Percentiles rank a stretch among this genome's conserved stretches.
Conservation (phyloP, 2,113 vertebrate genomes). For the Gambusia affinis region DNA sequence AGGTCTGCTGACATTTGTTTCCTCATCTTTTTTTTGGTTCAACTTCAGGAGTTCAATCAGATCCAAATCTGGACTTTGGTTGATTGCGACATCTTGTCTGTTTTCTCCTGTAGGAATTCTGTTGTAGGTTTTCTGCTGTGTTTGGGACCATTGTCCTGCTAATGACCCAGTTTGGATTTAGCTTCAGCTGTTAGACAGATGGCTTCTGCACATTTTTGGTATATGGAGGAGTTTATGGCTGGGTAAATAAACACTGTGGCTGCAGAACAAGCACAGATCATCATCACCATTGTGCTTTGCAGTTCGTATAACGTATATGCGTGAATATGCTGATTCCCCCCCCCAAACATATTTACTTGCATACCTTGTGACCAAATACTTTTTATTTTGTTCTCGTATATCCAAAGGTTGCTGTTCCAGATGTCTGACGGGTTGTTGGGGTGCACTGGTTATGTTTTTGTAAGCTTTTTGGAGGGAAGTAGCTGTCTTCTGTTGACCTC, state of each 20-base stretch:
- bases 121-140: background rate
- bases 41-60: background rate
- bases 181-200: background rate
- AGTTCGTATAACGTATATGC: background rate
- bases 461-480: background rate
- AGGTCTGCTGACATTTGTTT: background rate
- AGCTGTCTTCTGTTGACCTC: background rate
- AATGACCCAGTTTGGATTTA: background rate
- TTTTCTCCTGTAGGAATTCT: background rate
- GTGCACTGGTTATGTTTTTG: background rate
- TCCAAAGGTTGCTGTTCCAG: too few relatives aligned
- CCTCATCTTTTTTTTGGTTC: background rate
- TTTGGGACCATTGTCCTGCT: background rate
- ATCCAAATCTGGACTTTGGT: background rate
- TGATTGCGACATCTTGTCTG: background rate
- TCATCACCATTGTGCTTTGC: background rate
- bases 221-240: too few relatives aligned
- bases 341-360: too few relatives aligned
- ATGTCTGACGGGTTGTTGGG: background rate
- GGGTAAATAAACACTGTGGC: background rate
- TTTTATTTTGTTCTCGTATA: too few relatives aligned
- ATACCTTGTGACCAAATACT: too few relatives aligned
- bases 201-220: too few relatives aligned
- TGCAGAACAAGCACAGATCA: background rate
- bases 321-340: background rate